These are phyloP conservation scores for Protophormia terraenovae DNA, from an alignment of 2,888 invertebrate species.

Conservation along the genomic window DNA sequence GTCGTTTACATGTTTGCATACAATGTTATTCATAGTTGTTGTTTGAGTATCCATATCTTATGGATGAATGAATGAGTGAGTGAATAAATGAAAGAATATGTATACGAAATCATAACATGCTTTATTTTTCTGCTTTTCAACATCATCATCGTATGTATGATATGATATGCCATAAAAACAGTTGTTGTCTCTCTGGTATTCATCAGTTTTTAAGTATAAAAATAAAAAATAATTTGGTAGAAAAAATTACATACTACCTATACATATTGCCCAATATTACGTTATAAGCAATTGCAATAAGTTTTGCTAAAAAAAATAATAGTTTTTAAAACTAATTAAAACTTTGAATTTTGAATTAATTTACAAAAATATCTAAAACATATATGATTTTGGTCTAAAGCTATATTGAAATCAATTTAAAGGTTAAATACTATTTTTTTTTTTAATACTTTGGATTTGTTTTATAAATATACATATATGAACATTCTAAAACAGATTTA, in stretches of 20 bases:
- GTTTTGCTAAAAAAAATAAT: background rate
- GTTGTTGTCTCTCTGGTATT: background rate
- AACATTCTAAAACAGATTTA: too few relatives aligned
- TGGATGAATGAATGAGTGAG: background rate
- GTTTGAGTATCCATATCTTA: background rate
- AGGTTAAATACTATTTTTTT: too few relatives aligned
- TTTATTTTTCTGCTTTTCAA: background rate
- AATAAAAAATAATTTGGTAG: background rate
- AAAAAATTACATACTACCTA: background rate
- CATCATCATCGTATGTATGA: background rate
- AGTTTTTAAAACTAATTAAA: too few relatives aligned
- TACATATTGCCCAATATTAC: background rate
- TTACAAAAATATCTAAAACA: too few relatives aligned
- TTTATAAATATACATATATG: too few relatives aligned
- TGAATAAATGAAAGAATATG: background rate
- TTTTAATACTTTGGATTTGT: too few relatives aligned
- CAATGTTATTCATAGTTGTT: background rate
- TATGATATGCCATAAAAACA: background rate
- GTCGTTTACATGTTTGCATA: background rate
- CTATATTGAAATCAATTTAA: too few relatives aligned
- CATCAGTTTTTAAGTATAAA: background rate
- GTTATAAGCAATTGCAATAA: background rate
- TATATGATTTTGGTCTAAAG: too few relatives aligned
- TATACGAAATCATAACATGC: conserved; percentile 12
- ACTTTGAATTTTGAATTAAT: too few relatives aligned